Evolutionary conservation across 2,113 vertebrate species (phyloP).

Genomic region (Carollia perspicillata): DNA sequence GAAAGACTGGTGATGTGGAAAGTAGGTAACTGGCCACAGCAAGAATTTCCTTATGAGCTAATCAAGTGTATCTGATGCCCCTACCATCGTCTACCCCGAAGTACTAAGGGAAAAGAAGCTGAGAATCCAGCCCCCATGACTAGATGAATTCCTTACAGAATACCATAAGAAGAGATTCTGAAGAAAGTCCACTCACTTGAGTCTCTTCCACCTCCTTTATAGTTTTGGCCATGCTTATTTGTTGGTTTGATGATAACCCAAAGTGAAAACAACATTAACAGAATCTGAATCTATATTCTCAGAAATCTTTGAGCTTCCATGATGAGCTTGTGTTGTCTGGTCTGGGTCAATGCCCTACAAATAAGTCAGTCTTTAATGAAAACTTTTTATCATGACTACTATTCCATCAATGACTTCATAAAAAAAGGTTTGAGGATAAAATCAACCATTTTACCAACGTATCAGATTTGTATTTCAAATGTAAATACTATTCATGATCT

Average conservation of each 20-base stretch:
- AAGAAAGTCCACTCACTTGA: neutral
- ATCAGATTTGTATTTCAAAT: conserved; percentile 39
- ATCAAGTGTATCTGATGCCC: neutral
- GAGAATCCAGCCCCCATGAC: neutral
- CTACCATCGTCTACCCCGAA: neutral
- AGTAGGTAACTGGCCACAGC: neutral
- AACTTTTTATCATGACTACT: conserved; percentile 29
- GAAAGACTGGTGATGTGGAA: neutral
- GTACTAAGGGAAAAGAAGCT: neutral
- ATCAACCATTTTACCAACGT: conserved; percentile 42
- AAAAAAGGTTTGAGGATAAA: conserved; percentile 46
- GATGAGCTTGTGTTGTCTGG: neutral
- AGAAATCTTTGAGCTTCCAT: neutral
- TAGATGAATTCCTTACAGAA: neutral
- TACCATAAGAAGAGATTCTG: neutral
- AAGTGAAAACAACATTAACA: conserved; percentile 19
- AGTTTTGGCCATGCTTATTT: neutral
- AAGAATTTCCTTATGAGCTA: neutral
- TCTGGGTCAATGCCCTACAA: neutral
- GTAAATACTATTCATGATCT: conserved; percentile 58
- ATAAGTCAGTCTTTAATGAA: conserved; percentile 36
- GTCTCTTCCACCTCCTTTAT: neutral
- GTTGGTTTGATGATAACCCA: neutral
- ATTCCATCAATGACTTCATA: conserved; percentile 33
- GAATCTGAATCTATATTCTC: conserved; percentile 14